These are phyloP conservation scores for Leptatherina wallacei DNA, from an alignment of 2,797 vertebrate genomes.

Conservation along the genomic window DNA sequence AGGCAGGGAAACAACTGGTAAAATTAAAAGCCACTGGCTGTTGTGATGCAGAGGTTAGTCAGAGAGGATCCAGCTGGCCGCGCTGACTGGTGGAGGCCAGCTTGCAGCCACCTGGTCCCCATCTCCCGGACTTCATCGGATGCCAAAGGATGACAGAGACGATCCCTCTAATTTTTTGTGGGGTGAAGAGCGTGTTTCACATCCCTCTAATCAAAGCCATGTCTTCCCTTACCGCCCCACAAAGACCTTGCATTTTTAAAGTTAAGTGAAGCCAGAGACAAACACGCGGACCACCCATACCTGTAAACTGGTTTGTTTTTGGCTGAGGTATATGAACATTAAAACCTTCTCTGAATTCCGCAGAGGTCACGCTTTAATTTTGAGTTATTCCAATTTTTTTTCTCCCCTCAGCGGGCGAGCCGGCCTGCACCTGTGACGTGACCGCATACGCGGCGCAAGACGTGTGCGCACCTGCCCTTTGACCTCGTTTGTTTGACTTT, in stretches of 20 bases:
- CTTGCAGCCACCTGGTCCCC: slow-evolving; percentile 75
- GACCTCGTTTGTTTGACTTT: slow-evolving; percentile 81
- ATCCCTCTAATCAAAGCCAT: slow-evolving; percentile 83
- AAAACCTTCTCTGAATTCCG: slow-evolving; percentile 69
- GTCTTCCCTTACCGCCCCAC: slow-evolving; percentile 66
- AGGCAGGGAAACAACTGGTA: slow-evolving; percentile 57
- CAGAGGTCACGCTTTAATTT: slow-evolving; percentile 76
- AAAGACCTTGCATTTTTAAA: slow-evolving; percentile 74
- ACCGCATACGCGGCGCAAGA: slow-evolving; percentile 72
- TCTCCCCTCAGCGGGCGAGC: not conserved
- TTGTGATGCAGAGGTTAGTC: slow-evolving; percentile 74
- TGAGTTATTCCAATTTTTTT: slow-evolving; percentile 60
- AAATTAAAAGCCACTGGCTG: slow-evolving; percentile 74
- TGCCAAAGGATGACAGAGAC: slow-evolving; percentile 75
- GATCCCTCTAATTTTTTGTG: slow-evolving; percentile 67
- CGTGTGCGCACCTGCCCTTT: slow-evolving; percentile 75
- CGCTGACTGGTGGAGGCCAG: slow-evolving; percentile 59
- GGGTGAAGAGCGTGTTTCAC: slow-evolving; percentile 70
- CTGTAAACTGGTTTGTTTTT: slow-evolving; percentile 76
- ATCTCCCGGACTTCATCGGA: slow-evolving; percentile 68
- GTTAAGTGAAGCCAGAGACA: slow-evolving; percentile 78
- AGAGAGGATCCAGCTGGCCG: slow-evolving; percentile 76
- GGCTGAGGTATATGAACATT: slow-evolving; percentile 68
- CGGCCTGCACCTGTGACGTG: slow-evolving; percentile 81
- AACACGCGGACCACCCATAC: slow-evolving; percentile 83